These are phyloP conservation scores for Antennarius maculatus DNA, from an alignment of 2,797 vertebrate genomes.

Conservation along the genomic window DNA sequence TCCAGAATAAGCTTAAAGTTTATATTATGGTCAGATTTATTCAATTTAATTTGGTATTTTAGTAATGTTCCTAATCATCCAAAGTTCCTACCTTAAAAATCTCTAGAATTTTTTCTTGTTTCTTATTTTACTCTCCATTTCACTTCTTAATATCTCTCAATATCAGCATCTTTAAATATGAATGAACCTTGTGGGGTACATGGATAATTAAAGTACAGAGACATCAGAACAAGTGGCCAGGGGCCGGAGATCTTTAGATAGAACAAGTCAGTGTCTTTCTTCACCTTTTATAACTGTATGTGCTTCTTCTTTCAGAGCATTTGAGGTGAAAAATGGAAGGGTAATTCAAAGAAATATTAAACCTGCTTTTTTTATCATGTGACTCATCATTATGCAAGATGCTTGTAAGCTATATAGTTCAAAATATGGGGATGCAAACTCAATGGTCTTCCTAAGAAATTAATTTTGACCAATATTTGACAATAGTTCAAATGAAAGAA, in stretches of 20 bases:
- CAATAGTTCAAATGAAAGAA: not conserved
- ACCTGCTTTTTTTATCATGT: not conserved
- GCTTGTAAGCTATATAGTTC: not conserved
- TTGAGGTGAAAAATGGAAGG: not conserved
- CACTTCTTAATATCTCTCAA: conserved; percentile 37
- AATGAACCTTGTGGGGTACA: conserved; percentile 25
- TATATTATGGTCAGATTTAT: no score
- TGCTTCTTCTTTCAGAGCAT: conserved; percentile 3
- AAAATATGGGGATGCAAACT: not conserved
- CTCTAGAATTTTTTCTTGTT: conserved; percentile 6
- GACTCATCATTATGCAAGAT: not conserved
- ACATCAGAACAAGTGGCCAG: conserved; percentile 19
- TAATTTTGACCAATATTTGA: no score
- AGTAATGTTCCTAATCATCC: not conserved
- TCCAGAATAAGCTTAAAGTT: no score
- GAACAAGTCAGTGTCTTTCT: conserved; percentile 21
- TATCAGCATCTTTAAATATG: conserved; percentile 61
- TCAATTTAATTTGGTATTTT: no score
- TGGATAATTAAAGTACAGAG: conserved; percentile 53
- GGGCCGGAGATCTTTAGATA: conserved; percentile 6
- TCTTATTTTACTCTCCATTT: conserved; percentile 12
- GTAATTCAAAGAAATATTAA: not conserved
- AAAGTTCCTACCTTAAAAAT: not conserved
- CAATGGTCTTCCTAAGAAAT: not conserved
- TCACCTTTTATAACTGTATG: conserved; percentile 7